These are phyloP conservation scores for Malurus alboscapulatus DNA, from an alignment of 2,113 vertebrate genomes.

Conservation along the genomic window DNA sequence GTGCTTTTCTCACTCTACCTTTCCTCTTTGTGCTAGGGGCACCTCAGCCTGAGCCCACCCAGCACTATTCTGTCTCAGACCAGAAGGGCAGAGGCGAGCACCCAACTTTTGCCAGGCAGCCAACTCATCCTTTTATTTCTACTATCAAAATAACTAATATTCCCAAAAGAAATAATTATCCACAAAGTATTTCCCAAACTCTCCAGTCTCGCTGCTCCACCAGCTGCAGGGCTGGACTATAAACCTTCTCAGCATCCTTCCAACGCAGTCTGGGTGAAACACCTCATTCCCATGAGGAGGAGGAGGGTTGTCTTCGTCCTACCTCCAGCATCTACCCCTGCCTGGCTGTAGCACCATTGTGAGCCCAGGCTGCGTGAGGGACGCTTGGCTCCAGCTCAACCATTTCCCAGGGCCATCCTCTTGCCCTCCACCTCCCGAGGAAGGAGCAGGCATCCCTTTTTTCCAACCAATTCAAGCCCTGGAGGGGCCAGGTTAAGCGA, in stretches of 20 bases:
- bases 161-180: not conserved
- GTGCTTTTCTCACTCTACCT: not conserved
- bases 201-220: not conserved
- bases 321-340: not conserved
- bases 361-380: not conserved
- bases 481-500: not conserved
- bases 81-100: rapidly evolving
- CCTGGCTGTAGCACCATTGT: not conserved
- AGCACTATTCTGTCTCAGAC: not conserved
- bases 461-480: not conserved
- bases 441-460: not conserved
- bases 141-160: not conserved
- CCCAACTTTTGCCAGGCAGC: not conserved
- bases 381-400: not conserved
- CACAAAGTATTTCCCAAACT: not conserved
- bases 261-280: rapidly evolving
- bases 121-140: not conserved
- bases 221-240: not conserved
- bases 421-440: not conserved
- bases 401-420: not conserved
- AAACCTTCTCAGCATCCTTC: not conserved
- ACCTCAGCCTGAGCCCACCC: not conserved
- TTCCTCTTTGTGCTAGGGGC: not conserved
- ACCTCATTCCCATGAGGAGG: not conserved
- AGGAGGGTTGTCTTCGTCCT: not conserved